Base-by-base conservation (phyloP, 2,113 vertebrate genomes). In the Psilopogon haemacephalus region DNA sequence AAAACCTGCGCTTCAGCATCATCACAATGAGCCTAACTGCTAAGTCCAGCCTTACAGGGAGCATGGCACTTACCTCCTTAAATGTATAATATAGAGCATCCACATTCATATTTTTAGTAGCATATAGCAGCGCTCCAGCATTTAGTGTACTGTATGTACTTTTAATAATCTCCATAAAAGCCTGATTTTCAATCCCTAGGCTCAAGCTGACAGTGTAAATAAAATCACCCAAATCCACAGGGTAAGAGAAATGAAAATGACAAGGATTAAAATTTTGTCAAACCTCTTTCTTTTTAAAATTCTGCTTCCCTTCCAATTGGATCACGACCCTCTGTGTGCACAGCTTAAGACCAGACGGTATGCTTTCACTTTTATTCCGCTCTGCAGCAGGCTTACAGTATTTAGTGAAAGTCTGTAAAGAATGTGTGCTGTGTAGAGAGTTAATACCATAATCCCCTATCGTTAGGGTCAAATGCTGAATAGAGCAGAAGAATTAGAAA, bases 121-220 rank as follows among this genome's bases (percentile, higher is more conserved):
- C 94, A 72, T 96, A 77, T 96, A 97, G 93, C 95, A 95, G 90
- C 86, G 95, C 96, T 88, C 95, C 97, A 98, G 97, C 97, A 96
- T 97, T 97, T 95, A 96, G 97, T 97, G 96, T 97, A 97, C 98
- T 98, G 97, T 98, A 98, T 97, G 97, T 98, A 98, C 97, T 98
- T 98, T 98, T 98, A 98, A 98, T 99, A 99, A 99, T 99, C 98
- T 98, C 98, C 97, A 98, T 98, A 98, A 99, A 99, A 99, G 98
- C 99, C 98, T 98, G 98, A 98, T 99, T 99, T 98, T 98, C 98
- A 99, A 99, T 99, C 99, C 98, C 97, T 97, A 96, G 98, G 98
- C 99, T 99, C 99, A 99, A 98, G 98, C 98, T 99, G 98, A 99
- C 99, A 99, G 98, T 99, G 99, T 99, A 99, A 99, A 99, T 99